These are phyloP conservation scores for Thermophis baileyi DNA, from an alignment of 2,113 vertebrate species.

Conservation along the genomic window DNA sequence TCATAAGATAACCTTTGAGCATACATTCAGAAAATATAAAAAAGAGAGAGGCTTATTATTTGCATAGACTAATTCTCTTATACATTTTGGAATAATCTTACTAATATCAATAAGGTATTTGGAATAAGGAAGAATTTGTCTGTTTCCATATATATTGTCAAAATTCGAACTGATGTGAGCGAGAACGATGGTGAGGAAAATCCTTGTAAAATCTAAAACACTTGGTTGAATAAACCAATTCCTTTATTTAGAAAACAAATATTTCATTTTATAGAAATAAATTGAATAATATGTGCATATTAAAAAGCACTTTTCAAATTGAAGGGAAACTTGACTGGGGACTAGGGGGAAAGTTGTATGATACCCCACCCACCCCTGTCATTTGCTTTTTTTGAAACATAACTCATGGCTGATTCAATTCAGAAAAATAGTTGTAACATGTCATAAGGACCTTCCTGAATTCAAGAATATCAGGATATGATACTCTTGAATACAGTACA, in stretches of 20 bases:
- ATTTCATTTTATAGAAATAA: background rate
- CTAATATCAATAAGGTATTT: background rate
- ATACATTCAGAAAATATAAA: background rate
- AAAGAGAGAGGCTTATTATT: background rate
- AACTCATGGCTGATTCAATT: background rate
- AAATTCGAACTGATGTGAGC: background rate
- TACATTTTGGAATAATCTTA: background rate
- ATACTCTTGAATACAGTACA: background rate
- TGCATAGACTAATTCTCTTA: background rate
- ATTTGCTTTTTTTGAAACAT: background rate
- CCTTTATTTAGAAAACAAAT: conserved; percentile 2
- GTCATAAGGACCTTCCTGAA: background rate
- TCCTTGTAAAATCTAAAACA: background rate
- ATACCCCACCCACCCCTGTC: background rate
- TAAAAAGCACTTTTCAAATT: background rate
- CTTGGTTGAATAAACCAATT: conserved; percentile 7
- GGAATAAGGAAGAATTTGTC: background rate
- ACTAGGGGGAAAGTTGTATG: background rate
- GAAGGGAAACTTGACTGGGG: background rate
- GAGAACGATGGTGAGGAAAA: background rate
- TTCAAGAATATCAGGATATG: background rate
- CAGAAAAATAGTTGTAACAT: background rate
- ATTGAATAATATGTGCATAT: background rate
- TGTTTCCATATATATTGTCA: background rate
- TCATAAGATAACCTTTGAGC: background rate